Base-by-base conservation (phyloP, 2,888 invertebrate genomes). In the Auanema freiburgensis region DNA sequence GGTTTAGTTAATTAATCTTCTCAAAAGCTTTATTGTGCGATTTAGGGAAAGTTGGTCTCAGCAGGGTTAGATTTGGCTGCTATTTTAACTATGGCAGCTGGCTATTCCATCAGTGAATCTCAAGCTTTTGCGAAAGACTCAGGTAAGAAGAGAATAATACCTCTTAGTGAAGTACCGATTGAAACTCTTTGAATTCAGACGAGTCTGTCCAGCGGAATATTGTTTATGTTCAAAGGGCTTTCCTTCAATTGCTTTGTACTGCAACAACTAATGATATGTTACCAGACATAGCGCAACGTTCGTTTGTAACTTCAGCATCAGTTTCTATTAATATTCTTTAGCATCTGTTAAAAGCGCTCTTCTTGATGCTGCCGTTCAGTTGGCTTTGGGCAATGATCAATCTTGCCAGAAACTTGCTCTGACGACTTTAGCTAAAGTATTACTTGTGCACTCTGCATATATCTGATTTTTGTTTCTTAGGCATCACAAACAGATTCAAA, bases 401-500 rank as follows among this genome's bases (percentile, higher is more conserved):
- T 65, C 74, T 0, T 60, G 71, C 10, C 71, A 73, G 58, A 76
- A 76, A 56, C 58, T 70, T 0, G 74, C 73, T 12, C 55, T 76
- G 0, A 52, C 63, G 14, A 64, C 60, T 25, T 61, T 76, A 5
- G 42, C 71, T 2, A 72, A 66, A 61, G 58, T 66, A 8, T 65
- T 61, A 1, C 53, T 50, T 21, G 10, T 5, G 16, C 21, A 21
- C 21, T 5, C 5, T 46, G 21, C 3, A 46, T 46, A 46, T 18
- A 5, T 46, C 16, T 46, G 53, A 16, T 1, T 24, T 18, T 23
- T 3, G 4, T 24, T 33, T 14, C n/a, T 53, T 41, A 33, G 6
- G 21, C 14, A n/a, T 40, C 10, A 12, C n/a, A 41, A 21, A 16
- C 11, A 12, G 41, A 58, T 43, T 60, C 65, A 2, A 49, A 54